Conservation (phyloP, 2,888 invertebrate genomes). For the Dicranocentrus wangi region DNA sequence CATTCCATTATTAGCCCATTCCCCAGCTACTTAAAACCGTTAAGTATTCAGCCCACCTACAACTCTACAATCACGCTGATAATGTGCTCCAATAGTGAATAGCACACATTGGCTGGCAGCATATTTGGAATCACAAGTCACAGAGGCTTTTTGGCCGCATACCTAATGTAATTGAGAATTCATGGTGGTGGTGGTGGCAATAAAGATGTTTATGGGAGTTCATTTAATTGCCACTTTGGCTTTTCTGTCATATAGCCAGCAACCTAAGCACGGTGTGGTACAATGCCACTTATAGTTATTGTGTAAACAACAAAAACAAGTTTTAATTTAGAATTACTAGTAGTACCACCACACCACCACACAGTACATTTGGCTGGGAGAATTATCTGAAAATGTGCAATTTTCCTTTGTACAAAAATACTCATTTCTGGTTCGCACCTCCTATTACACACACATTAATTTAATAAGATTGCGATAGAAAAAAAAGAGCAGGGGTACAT, state of each 20-base stretch:
- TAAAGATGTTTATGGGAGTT: conserved; percentile 13
- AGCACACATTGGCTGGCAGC: no score
- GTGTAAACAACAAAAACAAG: conserved; percentile 12
- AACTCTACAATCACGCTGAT: background rate
- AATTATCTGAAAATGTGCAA: conserved; percentile 9
- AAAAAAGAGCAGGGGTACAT: no score
- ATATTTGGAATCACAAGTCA: background rate
- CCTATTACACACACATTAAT: background rate
- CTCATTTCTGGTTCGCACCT: conserved; percentile 35
- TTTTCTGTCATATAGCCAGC: background rate
- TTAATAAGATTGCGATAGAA: background rate
- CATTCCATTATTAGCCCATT: no score
- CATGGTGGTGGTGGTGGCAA: background rate
- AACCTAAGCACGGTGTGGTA: background rate
- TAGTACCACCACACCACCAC: background rate
- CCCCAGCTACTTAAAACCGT: background rate
- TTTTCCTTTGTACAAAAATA: conserved; percentile 10
- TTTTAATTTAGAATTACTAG: no score
- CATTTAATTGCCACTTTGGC: background rate
- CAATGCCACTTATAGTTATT: background rate
- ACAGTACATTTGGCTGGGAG: background rate
- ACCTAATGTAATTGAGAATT: conserved; percentile 49
- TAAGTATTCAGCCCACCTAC: conserved; percentile 10
- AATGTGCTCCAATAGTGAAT: no score
- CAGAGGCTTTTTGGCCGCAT: conserved; percentile 14